Evolutionary conservation across 2,888 invertebrate species (phyloP).

Genomic region (Dicranocentrus wangi): DNA sequence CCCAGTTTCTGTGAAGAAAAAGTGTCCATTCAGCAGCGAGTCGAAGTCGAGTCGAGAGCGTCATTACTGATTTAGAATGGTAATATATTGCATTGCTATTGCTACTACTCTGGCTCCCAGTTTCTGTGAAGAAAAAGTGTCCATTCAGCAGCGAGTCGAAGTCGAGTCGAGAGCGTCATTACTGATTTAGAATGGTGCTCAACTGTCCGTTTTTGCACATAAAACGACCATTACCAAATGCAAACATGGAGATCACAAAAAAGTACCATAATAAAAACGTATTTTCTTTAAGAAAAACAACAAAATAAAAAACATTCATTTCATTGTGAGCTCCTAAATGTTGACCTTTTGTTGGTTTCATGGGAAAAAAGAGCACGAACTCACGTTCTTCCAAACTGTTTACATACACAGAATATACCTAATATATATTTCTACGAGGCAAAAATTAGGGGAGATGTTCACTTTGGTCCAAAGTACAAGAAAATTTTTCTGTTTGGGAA

Average conservation of each 20-base stretch:
- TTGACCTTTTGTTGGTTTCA: constrained; percentile 19
- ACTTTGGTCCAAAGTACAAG: too few species aligned
- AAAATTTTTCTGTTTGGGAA: too few species aligned
- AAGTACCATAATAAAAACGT: constrained; percentile 13
- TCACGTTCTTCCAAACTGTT: constrained; percentile 50
- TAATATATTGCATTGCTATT: too few species aligned
- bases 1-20: constrained; percentile 9
- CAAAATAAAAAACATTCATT: constrained; percentile 3
- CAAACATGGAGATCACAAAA: constrained; percentile 27
- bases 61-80: constrained; percentile 37
- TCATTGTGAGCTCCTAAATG: not conserved
- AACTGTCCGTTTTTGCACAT: constrained; percentile 43
- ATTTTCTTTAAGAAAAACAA: not conserved
- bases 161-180: too few species aligned
- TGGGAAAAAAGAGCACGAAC: constrained; percentile 38
- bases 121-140: constrained; percentile 4
- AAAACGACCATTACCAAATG: too few species aligned
- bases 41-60: too few species aligned
- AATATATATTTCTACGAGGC: too few species aligned
- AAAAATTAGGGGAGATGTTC: too few species aligned
- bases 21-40: constrained; percentile 21
- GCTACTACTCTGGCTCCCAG: constrained; percentile 33
- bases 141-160: constrained; percentile 24
- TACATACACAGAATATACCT: too few species aligned
- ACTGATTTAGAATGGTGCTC: constrained; percentile 33